These are phyloP conservation scores for Sphaerodactylus townsendi DNA, from an alignment of 2,113 vertebrate genomes.

Conservation along the genomic window DNA sequence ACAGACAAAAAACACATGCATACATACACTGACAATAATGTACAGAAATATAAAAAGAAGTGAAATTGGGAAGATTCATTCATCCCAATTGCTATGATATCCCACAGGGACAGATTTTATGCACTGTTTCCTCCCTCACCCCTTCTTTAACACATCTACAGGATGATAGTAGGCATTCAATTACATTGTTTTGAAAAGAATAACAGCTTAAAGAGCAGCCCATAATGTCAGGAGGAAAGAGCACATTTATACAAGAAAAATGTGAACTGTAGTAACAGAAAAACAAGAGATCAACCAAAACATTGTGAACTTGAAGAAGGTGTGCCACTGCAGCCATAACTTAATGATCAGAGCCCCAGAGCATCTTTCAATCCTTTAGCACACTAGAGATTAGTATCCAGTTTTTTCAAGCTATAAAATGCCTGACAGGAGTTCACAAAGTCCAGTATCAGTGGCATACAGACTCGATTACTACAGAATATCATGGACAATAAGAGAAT, in stretches of 20 bases:
- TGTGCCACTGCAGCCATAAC: neutral
- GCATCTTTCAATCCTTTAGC: neutral
- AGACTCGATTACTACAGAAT: conserved; percentile 5
- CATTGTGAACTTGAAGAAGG: neutral
- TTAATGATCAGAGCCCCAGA: neutral
- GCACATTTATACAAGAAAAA: neutral
- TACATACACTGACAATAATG: no score
- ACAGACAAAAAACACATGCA: no score
- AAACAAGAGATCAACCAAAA: neutral
- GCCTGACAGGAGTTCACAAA: conserved; percentile 24
- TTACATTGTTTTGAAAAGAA: no score
- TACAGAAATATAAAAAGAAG: no score
- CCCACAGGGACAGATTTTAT: no score
- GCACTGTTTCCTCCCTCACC: no score
- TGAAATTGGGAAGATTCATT: no score
- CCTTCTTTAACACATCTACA: no score
- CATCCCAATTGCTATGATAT: no score
- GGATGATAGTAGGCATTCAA: no score
- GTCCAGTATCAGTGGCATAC: neutral
- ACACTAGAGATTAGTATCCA: conserved; percentile 6
- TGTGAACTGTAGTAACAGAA: neutral
- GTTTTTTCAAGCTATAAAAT: conserved; percentile 23
- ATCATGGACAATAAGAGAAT: conserved; percentile 29
- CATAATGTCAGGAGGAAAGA: neutral
- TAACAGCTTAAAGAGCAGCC: neutral